These are phyloP conservation scores for Sebastes cheni DNA, from an alignment of 2,797 vertebrate species.

Conservation along the genomic window DNA sequence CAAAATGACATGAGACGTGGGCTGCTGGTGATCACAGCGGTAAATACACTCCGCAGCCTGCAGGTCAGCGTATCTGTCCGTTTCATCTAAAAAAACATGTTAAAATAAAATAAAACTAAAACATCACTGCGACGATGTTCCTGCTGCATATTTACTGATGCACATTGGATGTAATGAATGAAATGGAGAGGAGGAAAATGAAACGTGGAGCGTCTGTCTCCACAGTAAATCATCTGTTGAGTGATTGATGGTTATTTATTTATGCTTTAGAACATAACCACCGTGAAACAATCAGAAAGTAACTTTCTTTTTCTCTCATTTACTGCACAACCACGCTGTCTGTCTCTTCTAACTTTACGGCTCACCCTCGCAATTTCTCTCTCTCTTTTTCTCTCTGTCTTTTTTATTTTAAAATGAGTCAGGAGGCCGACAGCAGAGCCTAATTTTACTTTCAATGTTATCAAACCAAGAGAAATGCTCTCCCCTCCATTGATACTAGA, in stretches of 20 bases:
- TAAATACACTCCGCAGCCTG: no score
- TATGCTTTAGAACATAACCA: not conserved
- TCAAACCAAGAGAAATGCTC: no score
- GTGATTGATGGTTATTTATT: not conserved
- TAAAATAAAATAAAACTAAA: no score
- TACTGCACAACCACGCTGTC: not conserved
- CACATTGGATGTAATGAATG: not conserved
- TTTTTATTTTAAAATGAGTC: not conserved
- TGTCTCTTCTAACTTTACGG: not conserved
- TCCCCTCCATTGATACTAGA: no score
- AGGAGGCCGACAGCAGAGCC: not conserved
- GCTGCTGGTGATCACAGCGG: no score
- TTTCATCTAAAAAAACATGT: no score
- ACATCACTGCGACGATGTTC: no score
- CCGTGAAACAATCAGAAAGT: not conserved
- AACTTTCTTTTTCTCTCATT: not conserved
- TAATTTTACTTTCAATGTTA: no score
- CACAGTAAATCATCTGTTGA: not conserved
- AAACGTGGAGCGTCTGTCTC: not conserved
- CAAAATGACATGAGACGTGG: no score
- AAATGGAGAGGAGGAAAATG: not conserved
- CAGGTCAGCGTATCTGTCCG: no score
- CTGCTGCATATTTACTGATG: no score
- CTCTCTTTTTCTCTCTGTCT: not conserved
- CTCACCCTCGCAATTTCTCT: not conserved